Evolutionary conservation across 1,140 invertebrate species (phyloP).

Genomic region (Glossosoma conforme): DNA sequence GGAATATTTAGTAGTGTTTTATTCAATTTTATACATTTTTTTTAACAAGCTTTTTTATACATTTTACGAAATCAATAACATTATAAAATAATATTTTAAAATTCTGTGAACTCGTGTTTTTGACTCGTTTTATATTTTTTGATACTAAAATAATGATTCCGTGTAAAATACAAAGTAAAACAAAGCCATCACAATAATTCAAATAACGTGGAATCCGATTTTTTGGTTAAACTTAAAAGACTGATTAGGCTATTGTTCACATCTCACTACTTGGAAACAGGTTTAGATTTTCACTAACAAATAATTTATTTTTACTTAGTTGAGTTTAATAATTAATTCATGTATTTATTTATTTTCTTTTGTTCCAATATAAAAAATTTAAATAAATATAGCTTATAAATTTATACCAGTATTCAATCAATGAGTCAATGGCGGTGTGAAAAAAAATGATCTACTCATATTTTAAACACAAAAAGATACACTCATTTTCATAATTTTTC

Average conservation of each 20-base stretch:
- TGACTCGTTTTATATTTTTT: neutral
- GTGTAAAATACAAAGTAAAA: neutral
- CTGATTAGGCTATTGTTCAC: constrained; percentile 7
- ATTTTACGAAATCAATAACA: neutral
- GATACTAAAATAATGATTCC: constrained; percentile 1
- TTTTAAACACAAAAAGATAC: too few species aligned
- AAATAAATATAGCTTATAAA: too few species aligned
- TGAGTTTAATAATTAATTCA: neutral
- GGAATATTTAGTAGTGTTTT: too few species aligned
- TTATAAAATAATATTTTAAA: too few species aligned
- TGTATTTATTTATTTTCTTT: too few species aligned
- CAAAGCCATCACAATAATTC: neutral
- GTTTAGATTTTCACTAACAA: too few species aligned
- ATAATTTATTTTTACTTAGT: constrained; percentile 4
- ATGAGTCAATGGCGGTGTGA: too few species aligned
- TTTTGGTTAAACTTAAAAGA: constrained; percentile 5
- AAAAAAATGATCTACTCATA: too few species aligned
- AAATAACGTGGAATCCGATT: neutral
- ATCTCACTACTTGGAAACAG: neutral
- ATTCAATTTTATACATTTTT: too few species aligned
- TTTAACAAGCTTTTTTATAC: neutral
- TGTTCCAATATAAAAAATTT: too few species aligned
- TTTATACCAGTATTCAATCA: too few species aligned
- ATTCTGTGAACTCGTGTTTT: neutral
- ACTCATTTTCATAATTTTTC: neutral